A percentile compares a stretch with the other conserved stretches of the same genome.
phyloP scores from a whole-genome alignment of 2,113 vertebrate species.

The Corydoras maculifer region DNA sequence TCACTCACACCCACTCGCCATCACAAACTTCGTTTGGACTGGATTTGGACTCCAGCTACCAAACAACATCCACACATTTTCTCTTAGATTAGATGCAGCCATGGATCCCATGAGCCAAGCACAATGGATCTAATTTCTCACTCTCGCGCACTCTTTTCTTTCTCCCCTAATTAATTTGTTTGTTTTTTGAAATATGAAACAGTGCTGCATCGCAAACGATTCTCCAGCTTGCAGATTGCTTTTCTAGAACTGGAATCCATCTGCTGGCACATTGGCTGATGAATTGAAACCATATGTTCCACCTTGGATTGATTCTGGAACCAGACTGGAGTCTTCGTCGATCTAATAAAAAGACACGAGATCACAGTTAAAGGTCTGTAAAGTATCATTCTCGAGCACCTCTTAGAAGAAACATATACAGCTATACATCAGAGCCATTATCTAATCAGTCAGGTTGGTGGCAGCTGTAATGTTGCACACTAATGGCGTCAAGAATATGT shows the following conservation, averaged over 20 bases:
- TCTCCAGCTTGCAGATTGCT: conserved; percentile 70
- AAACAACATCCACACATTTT: conserved; percentile 98
- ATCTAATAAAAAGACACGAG: conserved; percentile 64
- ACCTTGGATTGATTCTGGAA: conserved; percentile 95
- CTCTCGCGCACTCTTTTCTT: conserved; percentile 61
- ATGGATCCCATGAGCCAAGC: conserved; percentile 99
- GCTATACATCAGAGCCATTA: too few species aligned
- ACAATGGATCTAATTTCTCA: conserved; percentile 98
- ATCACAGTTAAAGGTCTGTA: too few species aligned
- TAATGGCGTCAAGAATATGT: too few species aligned
- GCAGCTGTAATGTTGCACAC: too few species aligned
- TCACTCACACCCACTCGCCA: conserved; percentile 99
- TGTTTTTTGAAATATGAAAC: conserved; percentile 65
- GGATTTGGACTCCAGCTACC: conserved; percentile 77
- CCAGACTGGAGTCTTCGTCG: conserved; percentile 95
- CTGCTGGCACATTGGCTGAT: conserved; percentile 96
- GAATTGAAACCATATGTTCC: conserved; percentile 98
- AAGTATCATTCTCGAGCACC: too few species aligned
- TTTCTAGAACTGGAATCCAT: conserved; percentile 99
- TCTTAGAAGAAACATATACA: too few species aligned
- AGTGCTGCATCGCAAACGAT: conserved; percentile 98
- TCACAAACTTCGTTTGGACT: conserved; percentile 95
- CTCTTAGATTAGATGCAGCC: conserved; percentile 99
- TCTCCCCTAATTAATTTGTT: conserved; percentile 62
- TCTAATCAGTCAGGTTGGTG: too few species aligned